A percentile compares a stretch with the other conserved stretches of the same genome.
phyloP scores from a whole-genome alignment of 35 echinoderm and acorn worm genomes.

The Chiridota heheva region DNA sequence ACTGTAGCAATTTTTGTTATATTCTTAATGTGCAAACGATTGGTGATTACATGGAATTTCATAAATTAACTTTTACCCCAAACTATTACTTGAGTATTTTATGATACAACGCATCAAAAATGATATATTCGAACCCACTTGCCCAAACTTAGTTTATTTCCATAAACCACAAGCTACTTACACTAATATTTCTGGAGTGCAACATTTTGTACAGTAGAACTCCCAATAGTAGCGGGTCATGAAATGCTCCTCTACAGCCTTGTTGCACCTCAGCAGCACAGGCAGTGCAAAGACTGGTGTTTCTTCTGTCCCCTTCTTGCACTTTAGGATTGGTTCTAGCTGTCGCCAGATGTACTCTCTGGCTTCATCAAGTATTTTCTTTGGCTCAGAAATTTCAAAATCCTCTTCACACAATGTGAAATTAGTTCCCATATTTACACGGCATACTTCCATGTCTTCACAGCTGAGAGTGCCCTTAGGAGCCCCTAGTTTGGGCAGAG shows the following conservation, averaged over 20 bases:
- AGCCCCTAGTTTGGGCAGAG: background rate
- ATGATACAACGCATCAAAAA: no score
- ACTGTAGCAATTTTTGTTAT: no score
- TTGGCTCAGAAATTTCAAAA: constrained; percentile 10
- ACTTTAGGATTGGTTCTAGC: constrained; percentile 57
- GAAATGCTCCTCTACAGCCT: constrained; percentile 70
- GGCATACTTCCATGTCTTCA: background rate
- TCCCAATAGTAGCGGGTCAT: constrained; percentile 51
- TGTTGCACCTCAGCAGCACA: constrained; percentile 40
- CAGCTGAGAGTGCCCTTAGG: background rate
- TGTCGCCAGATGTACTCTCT: constrained; percentile 47
- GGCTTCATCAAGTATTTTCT: constrained; percentile 2
- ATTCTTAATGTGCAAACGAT: no score
- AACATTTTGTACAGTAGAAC: constrained; percentile 69
- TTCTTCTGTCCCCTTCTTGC: constrained; percentile 56
- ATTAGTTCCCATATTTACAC: background rate
- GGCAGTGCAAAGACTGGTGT: constrained; percentile 79
- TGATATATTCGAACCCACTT: no score
- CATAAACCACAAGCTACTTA: no score
- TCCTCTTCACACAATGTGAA: background rate
- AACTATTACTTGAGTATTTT: no score
- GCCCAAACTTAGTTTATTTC: no score
- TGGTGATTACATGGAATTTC: no score
- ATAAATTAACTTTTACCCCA: no score
- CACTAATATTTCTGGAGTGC: constrained; percentile 47